Base-by-base conservation (phyloP, 2,113 vertebrate genomes). In the Catharus minimus region DNA sequence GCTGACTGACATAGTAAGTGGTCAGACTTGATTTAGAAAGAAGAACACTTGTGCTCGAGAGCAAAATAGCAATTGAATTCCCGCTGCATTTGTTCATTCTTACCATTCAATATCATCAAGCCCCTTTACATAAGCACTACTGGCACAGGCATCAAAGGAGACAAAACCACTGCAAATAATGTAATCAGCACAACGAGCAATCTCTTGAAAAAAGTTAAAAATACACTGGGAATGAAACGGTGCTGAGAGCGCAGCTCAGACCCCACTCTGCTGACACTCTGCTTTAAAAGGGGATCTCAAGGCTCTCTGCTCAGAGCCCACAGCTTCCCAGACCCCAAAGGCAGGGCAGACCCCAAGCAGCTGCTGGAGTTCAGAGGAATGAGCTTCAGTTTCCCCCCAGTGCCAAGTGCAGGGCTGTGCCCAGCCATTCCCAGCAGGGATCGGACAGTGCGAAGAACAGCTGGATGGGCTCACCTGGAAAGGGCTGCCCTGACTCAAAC, bases 11-110 rank as follows among this genome's bases (percentile, higher is more conserved):
- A 94, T 10, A 72, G 57, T 86, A 94, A 92, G 81, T 69, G 92
- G 94, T 84, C 93, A 96, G 93, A 88, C 91, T 93, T 92, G 86
- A 94, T 94, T 94, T 81, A 76, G 92, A 95, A 93, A 72, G 92
- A 96, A 90, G 65, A 93, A 90, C 80, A 91, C 90, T 96, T 95
- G 88, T 90, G 92, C 89, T 95, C 5, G 36, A 95, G 73, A 90
- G 95, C 66, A 90, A 94, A 95, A 94, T 33, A 95, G 90, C 77
- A 95, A 92, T 90, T 90, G 86, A 90, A 93, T 94, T 93, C 88
- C 88, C 12, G 8, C 92, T 94, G 88, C 90, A 86, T 91, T 93
- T 96, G 88, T 91, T 94, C 94, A 88, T 95, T 94, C 85, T 57
- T 72, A 83, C 85, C 75, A 91, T 91, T 94, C 86, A 95, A 24